Conservation (phyloP, 2,888 invertebrate species). For the Heliconius hortense region DNA sequence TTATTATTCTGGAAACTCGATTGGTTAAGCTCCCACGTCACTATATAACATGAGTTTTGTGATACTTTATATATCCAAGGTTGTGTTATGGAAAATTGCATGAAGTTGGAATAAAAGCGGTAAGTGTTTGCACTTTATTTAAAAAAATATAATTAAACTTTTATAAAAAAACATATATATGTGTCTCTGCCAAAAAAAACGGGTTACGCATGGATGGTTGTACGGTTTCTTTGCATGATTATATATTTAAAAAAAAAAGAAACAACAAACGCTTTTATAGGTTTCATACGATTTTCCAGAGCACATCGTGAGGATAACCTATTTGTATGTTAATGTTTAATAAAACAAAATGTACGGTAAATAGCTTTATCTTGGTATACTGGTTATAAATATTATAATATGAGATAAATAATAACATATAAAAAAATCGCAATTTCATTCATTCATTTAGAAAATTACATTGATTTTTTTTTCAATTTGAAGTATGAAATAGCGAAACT, state of each 20-base stretch:
- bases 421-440: constrained; percentile 42
- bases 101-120: constrained; percentile 58
- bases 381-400: constrained; percentile 45
- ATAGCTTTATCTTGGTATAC: constrained; percentile 55
- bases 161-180: constrained; percentile 42
- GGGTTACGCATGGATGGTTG: constrained; percentile 38
- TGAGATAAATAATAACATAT: constrained; percentile 34
- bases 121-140: constrained; percentile 60
- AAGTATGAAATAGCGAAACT: constrained; percentile 21
- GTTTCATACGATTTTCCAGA: constrained; percentile 61
- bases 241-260: constrained; percentile 9
- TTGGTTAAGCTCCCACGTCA: constrained; percentile 27
- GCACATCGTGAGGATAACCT: constrained; percentile 62
- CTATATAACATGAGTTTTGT: constrained; percentile 39
- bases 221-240: constrained; percentile 31
- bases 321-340: constrained; percentile 56
- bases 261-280: constrained; percentile 1
- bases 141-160: constrained; percentile 38
- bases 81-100: constrained; percentile 78
- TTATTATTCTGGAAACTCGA: not conserved
- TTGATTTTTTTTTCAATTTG: constrained; percentile 7
- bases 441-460: not conserved
- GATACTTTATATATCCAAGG: constrained; percentile 65
- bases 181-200: constrained; percentile 40
- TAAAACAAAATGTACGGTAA: constrained; percentile 55